Evolutionary conservation across 2,888 invertebrate genomes (phyloP).

Genomic region (Melinopterus prodromus): DNA sequence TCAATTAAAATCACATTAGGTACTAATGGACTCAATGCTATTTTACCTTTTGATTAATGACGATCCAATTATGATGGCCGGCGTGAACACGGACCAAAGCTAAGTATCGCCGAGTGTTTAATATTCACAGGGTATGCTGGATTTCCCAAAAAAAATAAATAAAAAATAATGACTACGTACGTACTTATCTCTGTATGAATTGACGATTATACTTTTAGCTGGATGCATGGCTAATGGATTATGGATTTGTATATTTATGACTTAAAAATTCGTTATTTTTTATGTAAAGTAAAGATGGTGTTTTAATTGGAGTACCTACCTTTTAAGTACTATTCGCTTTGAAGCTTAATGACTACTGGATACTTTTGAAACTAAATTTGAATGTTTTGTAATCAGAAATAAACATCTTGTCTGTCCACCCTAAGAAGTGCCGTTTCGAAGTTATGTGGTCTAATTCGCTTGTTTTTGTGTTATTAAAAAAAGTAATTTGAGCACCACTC

Average conservation of each 20-base stretch:
- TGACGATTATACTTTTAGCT: background rate
- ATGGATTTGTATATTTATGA: background rate
- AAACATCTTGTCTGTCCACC: too few relatives aligned
- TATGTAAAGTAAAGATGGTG: too few relatives aligned
- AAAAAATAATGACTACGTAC: background rate
- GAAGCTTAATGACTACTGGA: too few relatives aligned
- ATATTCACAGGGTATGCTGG: background rate
- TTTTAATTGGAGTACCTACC: too few relatives aligned
- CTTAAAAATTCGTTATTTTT: too few relatives aligned
- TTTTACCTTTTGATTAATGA: conserved; percentile 45
- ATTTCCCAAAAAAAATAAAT: background rate
- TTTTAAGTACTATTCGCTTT: too few relatives aligned
- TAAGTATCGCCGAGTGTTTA: background rate
- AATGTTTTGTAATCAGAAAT: too few relatives aligned
- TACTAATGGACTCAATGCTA: conserved; percentile 43
- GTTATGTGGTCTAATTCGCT: too few relatives aligned
- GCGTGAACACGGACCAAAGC: background rate
- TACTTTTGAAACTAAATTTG: too few relatives aligned
- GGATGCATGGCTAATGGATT: background rate
- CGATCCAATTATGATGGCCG: conserved; percentile 19
- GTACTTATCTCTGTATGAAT: background rate
- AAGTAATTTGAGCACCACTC: too few relatives aligned
- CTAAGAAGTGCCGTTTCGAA: too few relatives aligned
- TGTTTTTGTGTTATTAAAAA: too few relatives aligned
- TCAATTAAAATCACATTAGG: conserved; percentile 46